Evolutionary conservation across 2,113 vertebrate genomes (phyloP), one percentile per base, ranked within the genome.

Genomic region (Physeter macrocephalus): DNA sequence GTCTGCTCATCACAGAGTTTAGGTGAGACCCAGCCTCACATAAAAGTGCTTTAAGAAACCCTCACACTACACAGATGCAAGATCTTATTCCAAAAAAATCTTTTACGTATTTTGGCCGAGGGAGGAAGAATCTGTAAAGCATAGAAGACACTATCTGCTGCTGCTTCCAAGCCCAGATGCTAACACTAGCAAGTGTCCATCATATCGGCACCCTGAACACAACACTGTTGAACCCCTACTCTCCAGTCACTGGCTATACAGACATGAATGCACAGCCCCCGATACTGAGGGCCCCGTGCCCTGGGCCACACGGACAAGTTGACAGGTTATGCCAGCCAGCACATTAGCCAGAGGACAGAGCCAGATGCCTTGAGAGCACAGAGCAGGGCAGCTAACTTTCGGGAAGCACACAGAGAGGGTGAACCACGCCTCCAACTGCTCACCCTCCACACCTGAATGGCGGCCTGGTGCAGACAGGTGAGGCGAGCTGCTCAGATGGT

Each of bases 281-380:
- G 1, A 71, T 0, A 9, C 39, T 27, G 67, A 57, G 69, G 39
- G 20, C 36, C 15, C 13, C 20, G 0, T 0, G 1, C 13, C 34
- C 49, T 62, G 27, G 75, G 39, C 20, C 66, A 54, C 9, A 18
- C 14, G 17, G 15, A 13, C 17, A 6, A 23, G n/a, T 8, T 2
- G 11, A 8, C 1, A 12, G 2, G 12, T 57, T 43, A 21, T 9
- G 31, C 20, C 90, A 34, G 43, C 8, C 59, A 59, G 75, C 83
- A 21, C 27, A 71, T 36, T 36, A 8, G 27, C 57, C 49, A 41
- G 13, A 90, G 36, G 23, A 46, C 78, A 80, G 69, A 29, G n/a
- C 15, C 21, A 27, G 25, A 27, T 1, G 15, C 52, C 49, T 29
- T 27, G 14, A 88, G 66, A 61, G 15, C 57, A 52, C 18, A 57